phyloP scores from a whole-genome alignment of 2,113 vertebrate genomes.

The Aspiorhynchus laticeps region DNA sequence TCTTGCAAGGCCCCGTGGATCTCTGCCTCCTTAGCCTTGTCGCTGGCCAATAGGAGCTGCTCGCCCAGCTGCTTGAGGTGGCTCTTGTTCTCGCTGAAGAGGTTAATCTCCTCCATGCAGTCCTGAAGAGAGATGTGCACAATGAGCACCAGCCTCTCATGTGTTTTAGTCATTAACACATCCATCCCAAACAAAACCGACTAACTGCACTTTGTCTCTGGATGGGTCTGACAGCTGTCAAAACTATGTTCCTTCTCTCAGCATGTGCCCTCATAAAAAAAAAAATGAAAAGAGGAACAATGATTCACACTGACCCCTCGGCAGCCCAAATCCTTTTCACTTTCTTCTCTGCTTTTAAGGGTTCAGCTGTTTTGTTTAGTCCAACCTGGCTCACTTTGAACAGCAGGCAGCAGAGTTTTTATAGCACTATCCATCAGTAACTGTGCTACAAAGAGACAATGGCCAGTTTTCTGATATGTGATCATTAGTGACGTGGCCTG shows the following conservation, averaged over 20 bases:
- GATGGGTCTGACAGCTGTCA: slow-evolving; percentile 48
- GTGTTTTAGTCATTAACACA: slow-evolving; percentile 40
- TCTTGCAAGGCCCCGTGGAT: slow-evolving; percentile 85
- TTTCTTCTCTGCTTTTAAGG: slow-evolving; percentile 7
- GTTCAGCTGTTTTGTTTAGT: slow-evolving; percentile 43
- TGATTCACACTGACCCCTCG: neutral
- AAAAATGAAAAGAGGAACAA: neutral
- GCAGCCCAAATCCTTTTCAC: slow-evolving; percentile 8
- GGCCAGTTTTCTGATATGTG: slow-evolving; percentile 13
- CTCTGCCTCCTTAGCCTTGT: slow-evolving; percentile 79
- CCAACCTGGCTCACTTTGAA: slow-evolving; percentile 30
- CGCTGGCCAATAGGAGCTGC: slow-evolving; percentile 86
- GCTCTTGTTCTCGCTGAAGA: slow-evolving; percentile 90
- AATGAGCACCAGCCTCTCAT: slow-evolving; percentile 4
- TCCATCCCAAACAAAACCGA: slow-evolving; percentile 34
- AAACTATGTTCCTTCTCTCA: slow-evolving; percentile 15
- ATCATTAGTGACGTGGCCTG: slow-evolving; percentile 26
- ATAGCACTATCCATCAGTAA: slow-evolving; percentile 3
- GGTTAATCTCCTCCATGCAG: slow-evolving; percentile 94
- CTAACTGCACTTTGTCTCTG: slow-evolving; percentile 9
- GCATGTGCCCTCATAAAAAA: slow-evolving; percentile 13
- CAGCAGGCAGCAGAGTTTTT: neutral
- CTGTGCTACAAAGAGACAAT: slow-evolving; percentile 39
- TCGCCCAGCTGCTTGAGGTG: slow-evolving; percentile 89
- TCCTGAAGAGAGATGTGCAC: slow-evolving; percentile 75